Percentiles rank a stretch among this genome's conserved stretches.
phyloP scores from a whole-genome alignment of 1,140 invertebrate genomes.

The Eueides isabella region DNA sequence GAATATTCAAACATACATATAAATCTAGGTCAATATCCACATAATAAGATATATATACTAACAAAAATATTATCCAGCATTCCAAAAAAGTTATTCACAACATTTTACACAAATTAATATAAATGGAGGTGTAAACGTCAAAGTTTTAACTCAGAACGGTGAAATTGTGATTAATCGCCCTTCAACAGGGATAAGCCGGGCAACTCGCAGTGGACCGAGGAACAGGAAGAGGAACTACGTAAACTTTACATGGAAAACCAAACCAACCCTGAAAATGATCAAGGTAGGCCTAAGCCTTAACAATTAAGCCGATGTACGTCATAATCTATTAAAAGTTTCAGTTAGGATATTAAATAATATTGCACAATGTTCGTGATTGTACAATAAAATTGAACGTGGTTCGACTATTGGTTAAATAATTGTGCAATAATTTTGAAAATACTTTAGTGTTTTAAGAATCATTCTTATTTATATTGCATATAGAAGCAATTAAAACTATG shows the following conservation, averaged over 20 bases:
- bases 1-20: too few relatives aligned
- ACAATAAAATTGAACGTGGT: not conserved
- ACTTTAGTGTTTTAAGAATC: not conserved
- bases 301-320: not conserved
- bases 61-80: not conserved
- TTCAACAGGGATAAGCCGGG: constrained; percentile 63
- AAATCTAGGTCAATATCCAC: not conserved
- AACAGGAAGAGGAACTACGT: constrained; percentile 92
- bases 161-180: constrained; percentile 42
- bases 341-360: not conserved
- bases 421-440: not conserved
- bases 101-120: constrained; percentile 19
- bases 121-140: constrained; percentile 27
- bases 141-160: constrained; percentile 39
- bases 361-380: not conserved
- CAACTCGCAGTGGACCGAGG: constrained; percentile 89
- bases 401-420: not conserved
- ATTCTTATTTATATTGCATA: too few relatives aligned
- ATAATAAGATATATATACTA: not conserved
- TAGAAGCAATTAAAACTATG: too few relatives aligned
- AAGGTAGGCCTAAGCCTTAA: constrained; percentile 70
- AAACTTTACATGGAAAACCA: constrained; percentile 93
- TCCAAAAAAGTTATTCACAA: not conserved
- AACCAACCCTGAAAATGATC: constrained; percentile 84
- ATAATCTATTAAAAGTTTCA: not conserved